Base-by-base conservation (phyloP, 2,797 vertebrate species). In the Mustela erminea region DNA sequence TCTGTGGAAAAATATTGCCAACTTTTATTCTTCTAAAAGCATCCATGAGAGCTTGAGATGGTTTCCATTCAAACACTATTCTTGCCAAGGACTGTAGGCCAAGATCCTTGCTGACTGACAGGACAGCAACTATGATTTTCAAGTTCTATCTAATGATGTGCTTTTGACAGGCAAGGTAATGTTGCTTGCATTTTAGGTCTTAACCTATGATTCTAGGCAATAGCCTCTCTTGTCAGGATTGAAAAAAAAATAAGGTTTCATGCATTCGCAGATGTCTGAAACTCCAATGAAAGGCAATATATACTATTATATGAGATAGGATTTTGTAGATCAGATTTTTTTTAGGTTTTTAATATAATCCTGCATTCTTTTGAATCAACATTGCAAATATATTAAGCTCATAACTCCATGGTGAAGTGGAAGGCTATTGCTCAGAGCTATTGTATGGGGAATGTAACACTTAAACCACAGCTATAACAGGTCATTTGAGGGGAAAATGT, bases 401-500 rank as follows among this genome's bases (percentile, higher is more conserved):
- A n/a, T 66, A 89, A 96, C 20, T 89, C 68, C 43, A 23, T 3
- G 4, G 62, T 80, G n/a, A 92, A 84, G 62, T 80, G 27, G 56
- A 89, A 87, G 46, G 5, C 46, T 27, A 91, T 25, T 72, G 72
- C 66, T 93, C 93, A 90, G 75, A 94, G 49, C 35, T 58, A 94
- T 70, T 84, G 66, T 75, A 86, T 95, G 87, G 84, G 95, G 94
- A 96, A 95, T 54, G n/a, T 62, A 95, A 66, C 41, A 21, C 72
- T 81, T 60, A 96, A 90, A 90, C 81, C 97, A 96, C 41, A 96
- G 74, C 72, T 60, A 82, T 35, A 77, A 43, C 54, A 92, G 85
- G 86, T 93, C 90, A 97, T 46, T 54, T 82, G 93, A 97, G 84
- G 86, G 85, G 64, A 84, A 97, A 94, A 52, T 82, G 81, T 90